A percentile compares a stretch with the other conserved stretches of the same genome.
Evolutionary conservation across 2,888 invertebrate genomes (phyloP).

Genomic region (Myathropa florea): DNA sequence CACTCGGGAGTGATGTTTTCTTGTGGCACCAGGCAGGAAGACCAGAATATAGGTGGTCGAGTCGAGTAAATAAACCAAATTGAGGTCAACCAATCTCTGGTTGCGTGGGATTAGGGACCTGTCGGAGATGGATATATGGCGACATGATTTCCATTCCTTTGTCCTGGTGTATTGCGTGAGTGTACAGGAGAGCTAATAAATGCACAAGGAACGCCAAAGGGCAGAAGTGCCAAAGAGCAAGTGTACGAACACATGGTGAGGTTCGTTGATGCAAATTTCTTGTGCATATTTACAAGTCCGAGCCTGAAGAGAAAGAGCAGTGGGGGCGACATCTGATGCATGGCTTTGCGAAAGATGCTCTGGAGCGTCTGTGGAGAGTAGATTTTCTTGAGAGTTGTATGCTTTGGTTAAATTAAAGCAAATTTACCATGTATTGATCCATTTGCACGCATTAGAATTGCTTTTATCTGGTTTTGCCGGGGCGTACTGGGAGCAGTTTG

Average conservation of each 20-base stretch:
- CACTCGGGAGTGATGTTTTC: not conserved
- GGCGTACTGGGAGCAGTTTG: not conserved
- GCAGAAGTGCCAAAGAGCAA: not conserved
- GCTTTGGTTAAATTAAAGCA: not conserved
- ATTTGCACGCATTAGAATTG: not conserved
- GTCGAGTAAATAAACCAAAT: conserved; percentile 58
- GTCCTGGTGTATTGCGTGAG: conserved; percentile 34
- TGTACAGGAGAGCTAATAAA: not conserved
- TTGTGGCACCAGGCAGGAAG: not conserved
- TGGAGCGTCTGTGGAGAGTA: not conserved
- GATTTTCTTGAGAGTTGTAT: not conserved
- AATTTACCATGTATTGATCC: not conserved
- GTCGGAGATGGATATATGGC: conserved; percentile 43
- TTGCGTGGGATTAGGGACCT: conserved; percentile 24
- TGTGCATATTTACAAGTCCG: conserved; percentile 45
- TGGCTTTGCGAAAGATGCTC: not conserved
- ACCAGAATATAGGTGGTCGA: conserved; percentile 22
- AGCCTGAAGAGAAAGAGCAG: not conserved
- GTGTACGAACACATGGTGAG: not conserved
- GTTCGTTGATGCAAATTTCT: conserved; percentile 60
- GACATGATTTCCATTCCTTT: conserved; percentile 38
- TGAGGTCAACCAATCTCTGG: conserved; percentile 49
- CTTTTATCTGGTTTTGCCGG: not conserved
- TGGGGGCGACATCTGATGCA: not conserved
- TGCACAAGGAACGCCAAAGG: not conserved